Conservation (phyloP, 2,113 vertebrate genomes). For the Bos taurus region DNA sequence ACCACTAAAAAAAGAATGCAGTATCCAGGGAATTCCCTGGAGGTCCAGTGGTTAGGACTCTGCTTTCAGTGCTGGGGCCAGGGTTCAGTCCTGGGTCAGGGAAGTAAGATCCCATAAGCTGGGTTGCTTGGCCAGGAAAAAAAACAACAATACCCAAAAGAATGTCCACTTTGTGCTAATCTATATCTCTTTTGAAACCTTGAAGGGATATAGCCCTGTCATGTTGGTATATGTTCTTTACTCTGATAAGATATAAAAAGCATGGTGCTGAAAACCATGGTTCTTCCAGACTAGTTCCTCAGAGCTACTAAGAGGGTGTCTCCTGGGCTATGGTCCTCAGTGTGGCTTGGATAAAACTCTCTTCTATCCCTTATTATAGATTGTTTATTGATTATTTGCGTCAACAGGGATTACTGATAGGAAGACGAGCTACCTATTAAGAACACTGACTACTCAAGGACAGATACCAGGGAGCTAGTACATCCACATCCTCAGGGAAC, state of each 20-base stretch:
- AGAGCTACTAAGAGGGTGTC: not conserved
- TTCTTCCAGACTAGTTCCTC: not conserved
- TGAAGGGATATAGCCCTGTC: not conserved
- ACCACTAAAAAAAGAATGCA: not conserved
- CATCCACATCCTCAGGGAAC: fast-evolving
- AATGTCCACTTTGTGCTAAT: not conserved
- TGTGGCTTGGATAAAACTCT: not conserved
- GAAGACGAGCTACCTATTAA: not conserved
- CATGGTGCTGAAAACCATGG: not conserved
- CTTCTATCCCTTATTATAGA: not conserved
- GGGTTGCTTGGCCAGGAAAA: too few species aligned
- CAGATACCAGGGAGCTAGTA: not conserved
- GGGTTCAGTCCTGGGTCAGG: not conserved
- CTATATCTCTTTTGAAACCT: not conserved
- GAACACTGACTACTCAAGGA: not conserved
- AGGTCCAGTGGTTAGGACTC: not conserved
- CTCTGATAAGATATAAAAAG: not conserved
- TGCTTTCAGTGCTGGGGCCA: not conserved
- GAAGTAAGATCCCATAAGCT: not conserved
- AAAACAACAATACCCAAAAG: not conserved
- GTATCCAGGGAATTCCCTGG: not conserved
- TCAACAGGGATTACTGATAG: not conserved
- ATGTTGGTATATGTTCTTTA: not conserved
- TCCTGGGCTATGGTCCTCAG: not conserved
- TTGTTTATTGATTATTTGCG: fast-evolving